Base-by-base conservation (phyloP, 1,140 invertebrate species). In the Pentalonia nigronervosa region DNA sequence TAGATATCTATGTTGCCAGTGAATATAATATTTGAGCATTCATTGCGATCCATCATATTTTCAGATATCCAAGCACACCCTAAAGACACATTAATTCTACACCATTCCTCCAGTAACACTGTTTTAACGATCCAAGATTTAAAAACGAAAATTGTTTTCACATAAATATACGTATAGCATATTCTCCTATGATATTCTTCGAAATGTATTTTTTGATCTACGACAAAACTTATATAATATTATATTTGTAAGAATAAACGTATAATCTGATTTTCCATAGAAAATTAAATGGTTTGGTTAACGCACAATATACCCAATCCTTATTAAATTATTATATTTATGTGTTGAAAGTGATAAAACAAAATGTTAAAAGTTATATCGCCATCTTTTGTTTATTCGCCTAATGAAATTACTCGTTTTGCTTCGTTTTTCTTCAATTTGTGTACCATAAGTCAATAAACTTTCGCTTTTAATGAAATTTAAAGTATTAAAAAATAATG, bases 241-340 rank as follows among this genome's bases (percentile, higher is more conserved):
- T 30, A 30, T 67, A 67, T 67, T 14, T 30, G 17, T 11, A 30
- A 0, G 30, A n/a, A 2, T 17, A n/a, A 1, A 53, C 0, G 25
- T 67, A 67, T 67, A 67, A 67, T 76, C 14, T 76, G n/a, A 76
- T 76, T 76, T 76, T n/a, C n/a, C 45, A 25, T 41, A 17, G 45
- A 47, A n/a, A 87, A 86, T 47, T 30, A 47, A 86, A 87, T 45
- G 11, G 30, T 87, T 87, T 87, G 84, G 4, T 87, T 87, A 21
- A 2, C 67, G n/a, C 30, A 47, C 41, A 47, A 48, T 87, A 47
- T 30, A n/a, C 30, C 14, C 17, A n/a, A 11, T n/a, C 9, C 14
- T 30, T 25, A 87, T 87, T 30, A 14, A 87, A 48, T 87, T 45
- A n/a, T 87, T 87, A 48, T 86, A 86, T 86, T 86, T 86, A 86